Conservation (phyloP, 2,113 vertebrate species). For the Crypturellus undulatus region DNA sequence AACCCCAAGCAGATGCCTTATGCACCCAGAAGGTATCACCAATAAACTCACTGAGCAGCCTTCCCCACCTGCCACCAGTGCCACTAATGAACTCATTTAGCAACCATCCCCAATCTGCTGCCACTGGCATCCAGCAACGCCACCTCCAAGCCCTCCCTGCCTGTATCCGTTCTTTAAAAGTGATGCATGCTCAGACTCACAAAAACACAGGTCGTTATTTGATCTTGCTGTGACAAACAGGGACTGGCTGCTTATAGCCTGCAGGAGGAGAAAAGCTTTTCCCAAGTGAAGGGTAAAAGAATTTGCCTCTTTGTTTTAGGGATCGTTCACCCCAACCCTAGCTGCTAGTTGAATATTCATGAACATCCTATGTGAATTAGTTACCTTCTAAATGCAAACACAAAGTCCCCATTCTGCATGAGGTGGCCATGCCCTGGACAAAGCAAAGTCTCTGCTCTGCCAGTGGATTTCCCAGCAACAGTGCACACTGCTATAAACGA, state of each 20-base stretch:
- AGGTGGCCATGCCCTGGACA: constrained; percentile 1
- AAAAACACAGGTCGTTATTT: constrained; percentile 2
- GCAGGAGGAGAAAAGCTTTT: constrained; percentile 12
- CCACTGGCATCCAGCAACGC: neutral
- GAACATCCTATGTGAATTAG: constrained; percentile 46
- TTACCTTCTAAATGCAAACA: constrained; percentile 53
- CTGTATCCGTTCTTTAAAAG: constrained; percentile 4
- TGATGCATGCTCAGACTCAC: neutral
- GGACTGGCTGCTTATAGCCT: neutral
- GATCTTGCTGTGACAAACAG: neutral
- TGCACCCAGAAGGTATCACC: neutral
- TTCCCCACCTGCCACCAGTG: neutral
- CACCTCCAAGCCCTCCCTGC: neutral
- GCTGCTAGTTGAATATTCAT: constrained; percentile 60
- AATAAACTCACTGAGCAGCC: neutral
- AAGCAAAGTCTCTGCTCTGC: constrained; percentile 43
- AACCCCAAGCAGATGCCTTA: neutral
- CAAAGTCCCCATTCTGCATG: constrained; percentile 42
- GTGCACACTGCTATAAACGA: constrained; percentile 41
- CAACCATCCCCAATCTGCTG: neutral
- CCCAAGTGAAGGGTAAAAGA: constrained; percentile 42
- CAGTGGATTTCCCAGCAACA: constrained; percentile 64
- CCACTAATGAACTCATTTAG: neutral
- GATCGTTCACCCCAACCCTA: constrained; percentile 11
- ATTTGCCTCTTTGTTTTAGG: constrained; percentile 62